Evolutionary conservation across 2,888 invertebrate genomes (phyloP), one percentile per base, ranked within the genome.

Genomic region (Baronia brevicornis): DNA sequence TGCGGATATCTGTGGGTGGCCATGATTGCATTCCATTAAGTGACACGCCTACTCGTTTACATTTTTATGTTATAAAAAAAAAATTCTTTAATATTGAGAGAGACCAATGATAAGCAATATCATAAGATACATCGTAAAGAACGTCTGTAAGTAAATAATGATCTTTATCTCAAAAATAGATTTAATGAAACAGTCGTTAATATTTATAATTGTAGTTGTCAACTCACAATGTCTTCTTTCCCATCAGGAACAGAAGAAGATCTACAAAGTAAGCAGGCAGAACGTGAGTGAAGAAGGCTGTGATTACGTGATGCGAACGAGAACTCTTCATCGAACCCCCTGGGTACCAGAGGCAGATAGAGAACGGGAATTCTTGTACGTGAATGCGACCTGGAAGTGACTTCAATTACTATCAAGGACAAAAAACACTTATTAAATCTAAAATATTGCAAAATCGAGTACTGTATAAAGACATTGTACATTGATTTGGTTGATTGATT

Each of bases 231-330:
- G 90, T 91, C 69, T 91, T 92, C 48, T 90, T 88, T 2, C 92
- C 88, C 27, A 89, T 82, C 10, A 94, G 34, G 6, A 88, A 62
- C 48, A 93, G 66, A 5, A 93, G 44, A 4, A 89, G 71, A 53
- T 95, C 95, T 3, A 94, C 87, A 12, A 93, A 72, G 48, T 92
- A 92, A 0, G 94, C 94, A 0, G 95, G 95, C 6, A 95, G 57
- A 3, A 88, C 73, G 52, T 95, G 95, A 0, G 91, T 87, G 55
- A 93, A 88, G 46, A 93, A 84, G 2, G 90, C 86, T 1, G 89
- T 86, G 0, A 92, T 40, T 46, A 86, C 74, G 53, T 94, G 93
- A 4, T 88, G 69, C 2, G 89, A 55, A 52, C 88, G 88, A 28
- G 86, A 91, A 4, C 87, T 87, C 56, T 92, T 92, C 1, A 90